Percentiles rank a stretch among this genome's conserved stretches.
Conservation (phyloP, 2,888 invertebrate genomes). For the Dione vanillae region DNA sequence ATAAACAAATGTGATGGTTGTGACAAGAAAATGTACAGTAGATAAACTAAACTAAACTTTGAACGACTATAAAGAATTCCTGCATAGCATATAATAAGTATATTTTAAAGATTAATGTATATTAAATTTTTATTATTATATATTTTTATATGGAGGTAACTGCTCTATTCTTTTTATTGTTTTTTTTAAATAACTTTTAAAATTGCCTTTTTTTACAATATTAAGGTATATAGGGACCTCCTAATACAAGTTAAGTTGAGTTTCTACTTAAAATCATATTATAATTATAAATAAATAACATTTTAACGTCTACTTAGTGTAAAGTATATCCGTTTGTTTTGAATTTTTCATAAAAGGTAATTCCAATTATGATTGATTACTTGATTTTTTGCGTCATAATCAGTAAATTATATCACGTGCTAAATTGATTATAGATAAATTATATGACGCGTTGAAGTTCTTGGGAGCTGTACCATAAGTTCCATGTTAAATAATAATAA, state of each 20-base stretch:
- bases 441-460: neutral
- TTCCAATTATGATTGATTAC: conserved; percentile 7
- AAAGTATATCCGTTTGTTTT: neutral
- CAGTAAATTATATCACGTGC: neutral
- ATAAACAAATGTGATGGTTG: conserved; percentile 24
- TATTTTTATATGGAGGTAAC: no score
- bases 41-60: neutral
- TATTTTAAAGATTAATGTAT: no score
- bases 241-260: neutral
- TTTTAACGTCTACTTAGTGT: neutral
- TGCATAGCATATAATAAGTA: neutral
- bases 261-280: no score
- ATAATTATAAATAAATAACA: no score
- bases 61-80: neutral
- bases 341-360: neutral
- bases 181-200: no score
- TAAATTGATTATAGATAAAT: neutral
- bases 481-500: no score
- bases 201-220: no score
- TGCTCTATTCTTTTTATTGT: no score
- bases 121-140: no score
- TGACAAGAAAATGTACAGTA: conserved; percentile 23
- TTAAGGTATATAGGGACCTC: no score
- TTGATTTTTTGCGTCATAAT: neutral
- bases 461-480: neutral